phyloP scores from a whole-genome alignment of 2,888 invertebrate species.

The Orchesellides sinensis region DNA sequence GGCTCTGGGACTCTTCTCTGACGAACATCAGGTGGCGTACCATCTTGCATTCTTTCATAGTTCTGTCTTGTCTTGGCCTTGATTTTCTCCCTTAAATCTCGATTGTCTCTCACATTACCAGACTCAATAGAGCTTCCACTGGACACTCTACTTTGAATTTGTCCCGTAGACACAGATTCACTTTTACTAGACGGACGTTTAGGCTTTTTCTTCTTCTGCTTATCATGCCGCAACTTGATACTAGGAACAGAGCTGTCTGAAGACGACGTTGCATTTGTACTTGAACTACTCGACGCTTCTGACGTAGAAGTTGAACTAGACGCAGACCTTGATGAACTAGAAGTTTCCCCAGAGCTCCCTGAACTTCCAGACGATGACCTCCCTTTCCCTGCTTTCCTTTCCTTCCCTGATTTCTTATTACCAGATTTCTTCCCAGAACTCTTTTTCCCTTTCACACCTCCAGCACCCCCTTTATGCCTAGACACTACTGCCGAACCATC shows the following conservation, averaged over 20 bases:
- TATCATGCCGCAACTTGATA: conserved; percentile 70
- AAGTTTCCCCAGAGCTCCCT: conserved; percentile 66
- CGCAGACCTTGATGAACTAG: conserved; percentile 62
- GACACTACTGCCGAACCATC: conserved; percentile 4
- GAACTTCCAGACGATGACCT: conserved; percentile 71
- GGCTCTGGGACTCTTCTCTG: conserved; percentile 26
- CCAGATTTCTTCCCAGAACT: conserved; percentile 33
- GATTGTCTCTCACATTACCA: conserved; percentile 48
- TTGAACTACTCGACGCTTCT: conserved; percentile 66
- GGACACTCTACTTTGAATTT: conserved; percentile 45
- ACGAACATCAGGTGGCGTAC: conserved; percentile 32
- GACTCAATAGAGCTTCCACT: conserved; percentile 60
- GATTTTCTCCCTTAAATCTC: conserved; percentile 57
- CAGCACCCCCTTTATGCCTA: conserved; percentile 36
- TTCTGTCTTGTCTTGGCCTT: conserved; percentile 58
- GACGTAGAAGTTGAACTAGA: conserved; percentile 66
- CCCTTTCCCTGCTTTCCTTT: conserved; percentile 55
- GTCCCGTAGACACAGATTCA: conserved; percentile 47
- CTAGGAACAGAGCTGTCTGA: conserved; percentile 74
- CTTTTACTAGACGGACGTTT: conserved; percentile 51
- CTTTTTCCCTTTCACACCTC: conserved; percentile 29
- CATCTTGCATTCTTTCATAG: conserved; percentile 58
- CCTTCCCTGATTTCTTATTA: conserved; percentile 36
- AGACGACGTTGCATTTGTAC: conserved; percentile 60
- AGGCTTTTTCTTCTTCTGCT: conserved; percentile 56